Evolutionary conservation across 2,797 vertebrate genomes (phyloP), one percentile per base, ranked within the genome.

Genomic region (Gambelia wislizenii): DNA sequence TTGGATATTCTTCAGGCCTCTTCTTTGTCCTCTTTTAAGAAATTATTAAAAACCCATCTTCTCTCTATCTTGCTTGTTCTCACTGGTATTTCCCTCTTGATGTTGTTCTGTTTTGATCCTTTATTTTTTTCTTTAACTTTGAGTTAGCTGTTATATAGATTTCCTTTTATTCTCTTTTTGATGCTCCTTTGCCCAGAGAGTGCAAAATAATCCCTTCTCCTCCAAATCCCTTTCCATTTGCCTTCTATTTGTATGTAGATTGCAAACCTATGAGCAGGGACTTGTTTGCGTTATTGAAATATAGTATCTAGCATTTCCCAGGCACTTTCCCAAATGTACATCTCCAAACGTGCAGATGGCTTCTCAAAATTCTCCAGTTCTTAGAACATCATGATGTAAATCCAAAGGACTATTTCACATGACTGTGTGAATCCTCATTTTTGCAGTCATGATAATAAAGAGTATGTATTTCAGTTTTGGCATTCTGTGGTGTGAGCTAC

Each of bases 21-120:
- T 82, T 86, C 83, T 89, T 89, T 89, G 78, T 89, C 84, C 78
- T 85, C 80, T 89, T 86, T 83, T 67, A 76, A 86, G 89, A 82
- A 89, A 86, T 89, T 82, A 89, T 89, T 76, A 86, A 89, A 89
- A 89, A 82, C 47, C 47, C 59, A 82, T 86, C 47, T 82, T 27
- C 2, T 49, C 79, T 59, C 20, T 72, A 20, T 83, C 67, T 56
- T 30, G 14, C 30, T 82, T 42, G 10, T 61, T 79, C 54, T 36
- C 77, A 59, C 83, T 49, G 39, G 39, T 36, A 49, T 76, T 83
- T 89, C 39, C 84, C 59, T 83, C 70, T 83, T 82, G 84, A 89
- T 83, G 84, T 83, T 85, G 61, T 84, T 86, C 70, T 44, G 36
- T 89, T 86, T 84, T 83, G 78, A 89, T 86, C 78, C 47, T 83